phyloP scores from a whole-genome alignment of 2,113 vertebrate genomes.

The Eretmochelys imbricata region DNA sequence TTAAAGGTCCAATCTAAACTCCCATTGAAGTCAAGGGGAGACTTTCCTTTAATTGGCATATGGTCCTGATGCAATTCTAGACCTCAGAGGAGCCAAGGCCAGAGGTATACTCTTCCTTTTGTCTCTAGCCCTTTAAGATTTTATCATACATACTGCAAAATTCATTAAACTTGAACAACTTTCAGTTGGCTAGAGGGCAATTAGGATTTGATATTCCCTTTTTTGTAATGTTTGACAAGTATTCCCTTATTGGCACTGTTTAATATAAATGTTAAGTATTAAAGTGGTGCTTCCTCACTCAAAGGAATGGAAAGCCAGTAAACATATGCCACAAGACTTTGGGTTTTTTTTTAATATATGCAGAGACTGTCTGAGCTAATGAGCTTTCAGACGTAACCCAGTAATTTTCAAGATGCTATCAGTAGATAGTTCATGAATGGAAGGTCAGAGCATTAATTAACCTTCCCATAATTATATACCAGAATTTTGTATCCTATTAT shows the following conservation, averaged over 20 bases:
- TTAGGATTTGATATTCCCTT: neutral
- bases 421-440: neutral
- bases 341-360: neutral
- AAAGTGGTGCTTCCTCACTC: neutral
- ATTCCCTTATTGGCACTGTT: neutral
- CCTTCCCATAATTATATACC: neutral
- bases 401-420: neutral
- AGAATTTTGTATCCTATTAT: neutral
- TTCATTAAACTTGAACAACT: neutral
- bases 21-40: neutral
- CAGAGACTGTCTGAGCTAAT: neutral
- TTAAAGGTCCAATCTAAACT: neutral
- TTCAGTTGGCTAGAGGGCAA: neutral
- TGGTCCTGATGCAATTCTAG: neutral
- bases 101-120: neutral
- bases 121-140: neutral
- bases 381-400: neutral
- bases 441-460: neutral
- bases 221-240: neutral
- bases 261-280: neutral
- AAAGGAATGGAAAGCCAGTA: neutral
- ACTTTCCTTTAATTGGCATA: neutral
- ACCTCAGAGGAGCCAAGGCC: neutral
- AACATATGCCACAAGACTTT: neutral
- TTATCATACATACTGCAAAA: neutral